Evolutionary conservation across 2,113 vertebrate genomes (phyloP).

Genomic region (Capreolus pygargus): DNA sequence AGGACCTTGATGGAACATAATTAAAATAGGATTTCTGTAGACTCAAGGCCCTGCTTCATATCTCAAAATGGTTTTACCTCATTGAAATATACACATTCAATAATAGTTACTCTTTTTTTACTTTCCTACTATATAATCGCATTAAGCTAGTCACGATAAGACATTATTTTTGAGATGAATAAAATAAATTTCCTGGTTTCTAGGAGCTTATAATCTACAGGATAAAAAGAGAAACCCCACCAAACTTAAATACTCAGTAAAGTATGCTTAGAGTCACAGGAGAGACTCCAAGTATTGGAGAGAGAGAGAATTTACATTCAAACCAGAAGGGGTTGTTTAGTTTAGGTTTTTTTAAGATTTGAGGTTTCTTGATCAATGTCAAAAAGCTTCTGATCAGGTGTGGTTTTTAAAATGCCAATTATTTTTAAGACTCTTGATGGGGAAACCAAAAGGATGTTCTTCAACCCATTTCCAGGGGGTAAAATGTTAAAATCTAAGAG

Average conservation of each 20-base stretch:
- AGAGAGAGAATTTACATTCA: neutral
- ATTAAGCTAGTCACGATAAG: neutral
- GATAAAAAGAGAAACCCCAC: neutral
- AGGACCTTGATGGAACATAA: neutral
- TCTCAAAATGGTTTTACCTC: conserved; percentile 11
- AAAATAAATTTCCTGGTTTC: neutral
- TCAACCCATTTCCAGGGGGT: neutral
- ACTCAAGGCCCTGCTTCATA: neutral
- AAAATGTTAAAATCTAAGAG: neutral
- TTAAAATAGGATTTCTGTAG: conserved; percentile 50
- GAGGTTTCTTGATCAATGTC: neutral
- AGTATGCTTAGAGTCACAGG: neutral
- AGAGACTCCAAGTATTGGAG: neutral
- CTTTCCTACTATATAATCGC: neutral
- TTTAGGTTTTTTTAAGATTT: neutral
- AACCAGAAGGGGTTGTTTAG: neutral
- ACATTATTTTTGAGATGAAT: conserved; percentile 42
- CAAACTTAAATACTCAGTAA: neutral
- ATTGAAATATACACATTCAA: neutral
- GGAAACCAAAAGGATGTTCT: neutral
- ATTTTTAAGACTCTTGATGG: neutral
- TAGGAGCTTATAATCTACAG: neutral
- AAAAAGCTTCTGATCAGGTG: neutral
- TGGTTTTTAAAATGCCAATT: neutral
- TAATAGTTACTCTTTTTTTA: neutral